Conservation (phyloP, 64 coral and sea anemone species). For the Stylophora pistillata region DNA sequence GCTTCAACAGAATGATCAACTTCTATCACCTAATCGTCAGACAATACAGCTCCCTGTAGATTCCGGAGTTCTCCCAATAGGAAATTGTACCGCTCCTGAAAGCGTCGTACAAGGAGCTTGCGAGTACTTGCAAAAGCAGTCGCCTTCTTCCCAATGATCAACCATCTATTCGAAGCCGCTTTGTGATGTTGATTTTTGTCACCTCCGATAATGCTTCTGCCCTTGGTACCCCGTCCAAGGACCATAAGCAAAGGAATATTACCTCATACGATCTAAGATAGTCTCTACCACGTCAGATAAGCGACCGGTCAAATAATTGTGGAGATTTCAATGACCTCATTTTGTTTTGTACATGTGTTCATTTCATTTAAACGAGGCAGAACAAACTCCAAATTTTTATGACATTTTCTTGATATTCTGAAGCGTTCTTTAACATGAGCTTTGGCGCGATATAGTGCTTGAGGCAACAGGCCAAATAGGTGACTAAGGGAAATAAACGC, state of each 20-base stretch:
- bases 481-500: too few species aligned
- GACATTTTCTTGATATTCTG: not conserved
- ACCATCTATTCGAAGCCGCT: not conserved
- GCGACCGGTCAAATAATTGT: not conserved
- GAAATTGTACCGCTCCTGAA: constrained; percentile 11
- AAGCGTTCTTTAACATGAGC: not conserved
- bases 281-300: not conserved
- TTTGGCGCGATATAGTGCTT: not conserved
- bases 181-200: not conserved
- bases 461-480: not conserved
- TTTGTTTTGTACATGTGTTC: not conserved
- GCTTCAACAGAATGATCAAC: not conserved
- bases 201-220: not conserved
- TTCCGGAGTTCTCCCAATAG: not conserved
- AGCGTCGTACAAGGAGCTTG: not conserved
- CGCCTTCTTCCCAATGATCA: constrained; percentile 40
- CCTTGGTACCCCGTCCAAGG: constrained; percentile 6
- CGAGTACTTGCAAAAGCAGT: constrained; percentile 15
- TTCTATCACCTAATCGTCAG: too few species aligned
- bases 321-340: not conserved
- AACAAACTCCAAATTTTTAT: not conserved
- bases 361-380: not conserved
- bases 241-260: not conserved
- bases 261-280: constrained; percentile 12
- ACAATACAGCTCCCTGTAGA: not conserved